These are phyloP conservation scores for Ptychadena robeensis DNA, from an alignment of 2,797 vertebrate genomes.

Conservation along the genomic window DNA sequence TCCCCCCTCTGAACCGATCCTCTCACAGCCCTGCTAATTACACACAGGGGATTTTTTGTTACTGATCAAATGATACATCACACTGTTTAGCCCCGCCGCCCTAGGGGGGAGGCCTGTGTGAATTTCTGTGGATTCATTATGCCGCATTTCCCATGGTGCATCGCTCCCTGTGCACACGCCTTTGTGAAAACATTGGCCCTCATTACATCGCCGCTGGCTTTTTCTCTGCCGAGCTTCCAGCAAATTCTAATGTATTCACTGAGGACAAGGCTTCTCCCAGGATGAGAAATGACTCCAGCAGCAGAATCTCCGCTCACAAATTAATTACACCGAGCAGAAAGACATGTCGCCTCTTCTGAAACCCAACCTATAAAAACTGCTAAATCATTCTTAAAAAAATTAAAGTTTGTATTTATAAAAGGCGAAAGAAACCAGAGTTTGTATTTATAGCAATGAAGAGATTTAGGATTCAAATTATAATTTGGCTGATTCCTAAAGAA, in stretches of 20 bases:
- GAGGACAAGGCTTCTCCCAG: not conserved
- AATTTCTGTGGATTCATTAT: constrained; percentile 8
- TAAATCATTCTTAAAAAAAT: too few relatives aligned
- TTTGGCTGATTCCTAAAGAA: too few relatives aligned
- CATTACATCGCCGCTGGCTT: not conserved
- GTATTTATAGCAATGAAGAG: too few relatives aligned
- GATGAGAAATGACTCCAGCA: too few relatives aligned
- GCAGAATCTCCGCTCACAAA: too few relatives aligned
- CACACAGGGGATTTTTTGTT: constrained; percentile 16
- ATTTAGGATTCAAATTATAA: too few relatives aligned
- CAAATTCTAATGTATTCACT: constrained; percentile 1
- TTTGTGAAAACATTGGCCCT: not conserved
- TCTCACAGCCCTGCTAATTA: constrained; percentile 6
- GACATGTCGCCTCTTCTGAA: too few relatives aligned
- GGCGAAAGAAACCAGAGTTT: too few relatives aligned
- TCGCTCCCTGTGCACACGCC: not conserved
- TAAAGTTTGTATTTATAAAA: too few relatives aligned
- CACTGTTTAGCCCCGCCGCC: constrained; percentile 16
- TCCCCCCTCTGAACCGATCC: not conserved
- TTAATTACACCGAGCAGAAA: too few relatives aligned
- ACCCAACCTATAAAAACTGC: too few relatives aligned
- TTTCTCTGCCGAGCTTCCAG: not conserved
- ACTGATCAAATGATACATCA: constrained; percentile 21
- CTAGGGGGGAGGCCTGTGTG: not conserved
- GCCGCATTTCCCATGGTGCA: not conserved